Evolutionary conservation across 2,888 invertebrate species (phyloP).

Genomic region (Apotomis betuletana): DNA sequence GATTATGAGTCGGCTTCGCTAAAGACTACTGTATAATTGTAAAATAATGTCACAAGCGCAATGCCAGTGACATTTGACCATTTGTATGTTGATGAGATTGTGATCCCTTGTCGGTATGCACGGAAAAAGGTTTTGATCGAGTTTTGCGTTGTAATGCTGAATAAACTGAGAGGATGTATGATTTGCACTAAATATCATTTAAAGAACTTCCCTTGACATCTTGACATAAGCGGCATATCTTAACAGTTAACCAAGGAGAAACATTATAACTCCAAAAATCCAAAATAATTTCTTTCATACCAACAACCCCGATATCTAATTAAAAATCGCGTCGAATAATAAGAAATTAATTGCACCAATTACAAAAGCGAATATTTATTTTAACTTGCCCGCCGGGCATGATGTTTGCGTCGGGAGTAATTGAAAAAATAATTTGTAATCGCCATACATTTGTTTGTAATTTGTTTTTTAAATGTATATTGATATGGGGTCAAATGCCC

Average conservation of each 20-base stretch:
- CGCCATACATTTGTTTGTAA: constrained; percentile 37
- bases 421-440: constrained; percentile 42
- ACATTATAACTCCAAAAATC: too few species aligned
- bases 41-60: constrained; percentile 16
- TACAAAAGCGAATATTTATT: constrained; percentile 42
- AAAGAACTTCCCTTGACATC: too few species aligned
- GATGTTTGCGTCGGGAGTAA: constrained; percentile 34
- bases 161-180: not conserved
- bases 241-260: too few species aligned
- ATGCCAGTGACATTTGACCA: constrained; percentile 33
- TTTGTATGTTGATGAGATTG: constrained; percentile 33
- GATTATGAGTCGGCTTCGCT: constrained; percentile 21
- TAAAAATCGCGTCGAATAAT: constrained; percentile 40
- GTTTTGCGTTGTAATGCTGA: constrained; percentile 21
- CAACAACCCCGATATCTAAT: constrained; percentile 25
- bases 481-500: constrained; percentile 40
- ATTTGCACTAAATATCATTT: too few species aligned
- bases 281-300: not conserved
- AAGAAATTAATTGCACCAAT: constrained; percentile 39
- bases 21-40: constrained; percentile 23
- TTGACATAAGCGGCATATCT: too few species aligned
- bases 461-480: constrained; percentile 41
- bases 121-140: constrained; percentile 15
- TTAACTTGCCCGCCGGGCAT: constrained; percentile 32
- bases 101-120: constrained; percentile 19